Evolutionary conservation across 2,113 vertebrate genomes (phyloP), one percentile per base, ranked within the genome.

Genomic region (Pelvicachromis taeniatus): DNA sequence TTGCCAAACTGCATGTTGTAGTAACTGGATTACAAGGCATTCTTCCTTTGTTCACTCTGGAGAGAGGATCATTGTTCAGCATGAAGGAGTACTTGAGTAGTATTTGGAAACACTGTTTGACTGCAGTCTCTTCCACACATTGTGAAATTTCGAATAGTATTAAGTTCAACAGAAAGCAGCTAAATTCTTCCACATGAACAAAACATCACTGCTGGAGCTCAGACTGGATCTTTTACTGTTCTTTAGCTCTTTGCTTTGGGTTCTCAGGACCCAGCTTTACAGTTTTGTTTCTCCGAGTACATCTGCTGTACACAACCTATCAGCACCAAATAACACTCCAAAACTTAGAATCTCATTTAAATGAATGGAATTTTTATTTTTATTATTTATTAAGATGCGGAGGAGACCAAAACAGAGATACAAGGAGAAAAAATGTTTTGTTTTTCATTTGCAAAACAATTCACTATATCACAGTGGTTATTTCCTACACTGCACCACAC

Each of bases 1-100:
- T 11, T 78, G 77, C 80, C 73, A 48, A 9, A 21, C 84, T 87
- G 84, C 53, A 82, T 35, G 75, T 16, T 77, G 7, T 80, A 45
- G 78, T 31, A 50, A 78, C 19, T 31, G 50, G 11, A 77, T 31
- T 26, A 81, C n/a, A 55, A 59, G 52, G 2, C 52, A 5, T 10
- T 61, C 19, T 40, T 63, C 4, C 8, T 73, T 70, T 12, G 58
- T 10, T 9, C 2, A 16, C n/a, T 17, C 42, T 33, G 17, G 52
- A 21, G n/a, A 3, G 48, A 83, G 2, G 54, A 50, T 6, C 55
- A n/a, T 61, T 4, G 45, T 61, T 59, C 11, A 53, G 55, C 31
- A 0, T 0, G 13, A 63, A 21, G 29, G 9, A 58, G 29, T 0
- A n/a, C 59, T 31, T 13, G 50, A 21, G 75, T 17, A 68, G 11